These are phyloP conservation scores for Apaloderma vittatum DNA, from an alignment of 2,113 vertebrate species.

Conservation along the genomic window DNA sequence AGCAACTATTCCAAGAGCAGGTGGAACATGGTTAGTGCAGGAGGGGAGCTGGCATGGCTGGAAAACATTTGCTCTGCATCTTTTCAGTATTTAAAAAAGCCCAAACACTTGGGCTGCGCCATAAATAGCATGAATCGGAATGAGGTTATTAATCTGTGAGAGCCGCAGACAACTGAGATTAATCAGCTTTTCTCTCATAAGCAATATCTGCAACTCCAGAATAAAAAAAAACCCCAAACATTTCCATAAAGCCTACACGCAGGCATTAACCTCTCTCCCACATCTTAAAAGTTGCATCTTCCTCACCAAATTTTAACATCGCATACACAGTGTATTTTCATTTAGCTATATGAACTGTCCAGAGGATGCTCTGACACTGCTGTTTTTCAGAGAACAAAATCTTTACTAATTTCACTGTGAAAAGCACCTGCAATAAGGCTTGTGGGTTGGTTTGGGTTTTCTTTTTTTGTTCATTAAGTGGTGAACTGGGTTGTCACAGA, in stretches of 20 bases:
- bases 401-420: background rate
- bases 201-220: background rate
- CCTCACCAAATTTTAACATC: background rate
- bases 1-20: background rate
- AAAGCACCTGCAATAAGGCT: background rate
- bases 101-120: background rate
- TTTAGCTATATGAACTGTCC: background rate
- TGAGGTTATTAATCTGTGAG: slow-evolving; percentile 24
- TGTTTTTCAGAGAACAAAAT: too few relatives aligned
- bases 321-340: background rate
- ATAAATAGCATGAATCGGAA: slow-evolving; percentile 9
- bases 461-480: background rate
- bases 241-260: background rate
- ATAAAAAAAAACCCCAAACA: background rate
- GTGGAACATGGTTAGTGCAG: background rate
- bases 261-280: background rate
- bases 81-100: background rate
- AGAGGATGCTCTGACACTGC: background rate
- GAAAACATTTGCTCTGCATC: background rate
- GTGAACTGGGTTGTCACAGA: fast-evolving
- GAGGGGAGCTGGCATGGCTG: background rate
- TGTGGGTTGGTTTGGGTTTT: background rate
- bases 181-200: slow-evolving; percentile 10
- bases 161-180: background rate
- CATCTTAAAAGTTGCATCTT: background rate